phyloP scores from a whole-genome alignment of 2,113 vertebrate genomes.

The Oriolus oriolus region DNA sequence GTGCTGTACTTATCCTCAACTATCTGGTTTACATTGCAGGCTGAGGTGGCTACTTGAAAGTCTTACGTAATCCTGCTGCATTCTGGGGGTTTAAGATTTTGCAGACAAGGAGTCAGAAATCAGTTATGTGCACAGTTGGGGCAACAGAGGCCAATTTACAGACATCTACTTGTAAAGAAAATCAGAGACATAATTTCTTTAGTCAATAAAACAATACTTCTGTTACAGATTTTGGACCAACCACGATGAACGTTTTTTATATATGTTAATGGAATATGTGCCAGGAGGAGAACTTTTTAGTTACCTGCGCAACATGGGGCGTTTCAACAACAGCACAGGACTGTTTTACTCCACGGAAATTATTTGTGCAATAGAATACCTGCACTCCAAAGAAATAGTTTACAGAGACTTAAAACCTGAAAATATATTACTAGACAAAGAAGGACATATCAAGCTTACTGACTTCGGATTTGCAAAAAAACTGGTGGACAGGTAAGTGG shows the following conservation, averaged over 20 bases:
- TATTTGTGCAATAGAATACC: constrained; percentile 91
- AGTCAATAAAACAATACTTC: neutral
- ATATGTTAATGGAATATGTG: constrained; percentile 94
- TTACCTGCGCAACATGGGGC: constrained; percentile 88
- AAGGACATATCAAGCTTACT: constrained; percentile 92
- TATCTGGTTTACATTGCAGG: neutral
- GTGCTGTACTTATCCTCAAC: neutral
- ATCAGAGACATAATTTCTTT: neutral
- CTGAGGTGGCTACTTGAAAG: neutral
- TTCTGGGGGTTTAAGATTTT: neutral
- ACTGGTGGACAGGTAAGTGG: constrained; percentile 84
- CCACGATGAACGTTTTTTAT: constrained; percentile 88
- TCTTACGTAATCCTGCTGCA: neutral
- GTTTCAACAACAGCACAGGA: constrained; percentile 83
- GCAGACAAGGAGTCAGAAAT: neutral
- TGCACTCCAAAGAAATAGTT: constrained; percentile 89
- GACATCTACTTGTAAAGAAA: neutral
- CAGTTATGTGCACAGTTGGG: neutral
- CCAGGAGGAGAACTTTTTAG: constrained; percentile 93
- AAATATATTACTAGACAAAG: constrained; percentile 91
- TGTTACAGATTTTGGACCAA: constrained; percentile 87
- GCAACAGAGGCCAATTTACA: neutral
- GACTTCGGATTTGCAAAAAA: constrained; percentile 98
- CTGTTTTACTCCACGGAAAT: constrained; percentile 90
- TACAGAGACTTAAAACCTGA: constrained; percentile 96